Evolutionary conservation across 1,140 invertebrate species (phyloP).

Genomic region (Pachypsylla venusta): DNA sequence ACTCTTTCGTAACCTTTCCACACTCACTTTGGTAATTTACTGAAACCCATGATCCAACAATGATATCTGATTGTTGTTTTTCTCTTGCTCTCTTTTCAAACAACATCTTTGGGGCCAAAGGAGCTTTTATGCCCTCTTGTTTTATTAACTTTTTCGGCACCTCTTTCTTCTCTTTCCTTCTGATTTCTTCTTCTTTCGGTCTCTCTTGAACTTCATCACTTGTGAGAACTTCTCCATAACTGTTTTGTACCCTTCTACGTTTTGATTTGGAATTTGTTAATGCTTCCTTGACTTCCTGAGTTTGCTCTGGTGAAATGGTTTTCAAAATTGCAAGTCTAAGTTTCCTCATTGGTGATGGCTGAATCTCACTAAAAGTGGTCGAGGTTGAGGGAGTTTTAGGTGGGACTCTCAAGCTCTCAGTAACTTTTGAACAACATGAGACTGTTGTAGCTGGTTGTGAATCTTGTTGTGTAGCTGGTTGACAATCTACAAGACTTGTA

Average conservation of each 20-base stretch:
- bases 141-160: neutral
- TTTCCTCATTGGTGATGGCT: neutral
- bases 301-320: neutral
- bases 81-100: neutral
- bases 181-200: neutral
- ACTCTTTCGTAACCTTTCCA: neutral
- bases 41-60: neutral
- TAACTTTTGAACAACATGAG: too few relatives aligned
- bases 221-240: neutral
- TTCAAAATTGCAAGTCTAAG: neutral
- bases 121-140: neutral
- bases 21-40: neutral
- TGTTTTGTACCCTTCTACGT: neutral
- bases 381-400: neutral
- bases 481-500: neutral
- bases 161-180: neutral
- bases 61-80: neutral
- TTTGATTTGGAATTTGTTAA: neutral
- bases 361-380: neutral
- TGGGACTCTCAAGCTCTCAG: neutral
- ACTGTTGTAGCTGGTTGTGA: neutral
- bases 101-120: neutral
- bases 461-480: neutral
- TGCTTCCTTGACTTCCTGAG: neutral
- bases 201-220: neutral